Conservation (phyloP, 2,888 invertebrate genomes). For the Oasisia sp. region DNA sequence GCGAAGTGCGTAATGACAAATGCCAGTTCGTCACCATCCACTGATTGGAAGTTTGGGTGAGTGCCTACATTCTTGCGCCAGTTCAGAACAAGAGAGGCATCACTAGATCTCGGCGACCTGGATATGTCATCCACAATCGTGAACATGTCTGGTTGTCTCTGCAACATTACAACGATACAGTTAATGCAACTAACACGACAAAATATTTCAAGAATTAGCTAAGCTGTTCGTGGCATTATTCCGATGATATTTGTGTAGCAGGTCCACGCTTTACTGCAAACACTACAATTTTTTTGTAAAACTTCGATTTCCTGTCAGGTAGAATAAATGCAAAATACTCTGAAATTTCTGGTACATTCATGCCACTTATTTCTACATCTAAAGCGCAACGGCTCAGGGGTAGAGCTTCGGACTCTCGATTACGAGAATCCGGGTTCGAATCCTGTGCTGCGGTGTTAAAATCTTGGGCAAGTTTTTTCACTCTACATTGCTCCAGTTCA, state of each 20-base stretch:
- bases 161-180: background rate
- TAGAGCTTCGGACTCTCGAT: no score
- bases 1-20: conserved; percentile 31
- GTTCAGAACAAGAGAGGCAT: conserved; percentile 28
- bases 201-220: background rate
- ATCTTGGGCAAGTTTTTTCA: no score
- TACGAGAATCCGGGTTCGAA: no score
- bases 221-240: background rate
- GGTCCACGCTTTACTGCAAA: background rate
- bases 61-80: background rate
- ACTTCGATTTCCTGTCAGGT: background rate
- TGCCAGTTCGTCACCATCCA: conserved; percentile 7
- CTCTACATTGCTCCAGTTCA: no score
- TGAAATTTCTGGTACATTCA: background rate
- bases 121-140: conserved; percentile 37
- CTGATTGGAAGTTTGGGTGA: conserved; percentile 14
- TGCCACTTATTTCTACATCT: background rate
- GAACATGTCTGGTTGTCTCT: conserved; percentile 25
- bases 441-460: no score
- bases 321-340: background rate
- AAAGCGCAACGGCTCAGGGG: no score
- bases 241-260: background rate
- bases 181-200: background rate
- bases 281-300: background rate
- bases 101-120: conserved; percentile 30